Percentiles rank a stretch among this genome's conserved stretches.
Evolutionary conservation across 1,140 invertebrate genomes (phyloP).

Genomic region (Drosophila malerkotliana): DNA sequence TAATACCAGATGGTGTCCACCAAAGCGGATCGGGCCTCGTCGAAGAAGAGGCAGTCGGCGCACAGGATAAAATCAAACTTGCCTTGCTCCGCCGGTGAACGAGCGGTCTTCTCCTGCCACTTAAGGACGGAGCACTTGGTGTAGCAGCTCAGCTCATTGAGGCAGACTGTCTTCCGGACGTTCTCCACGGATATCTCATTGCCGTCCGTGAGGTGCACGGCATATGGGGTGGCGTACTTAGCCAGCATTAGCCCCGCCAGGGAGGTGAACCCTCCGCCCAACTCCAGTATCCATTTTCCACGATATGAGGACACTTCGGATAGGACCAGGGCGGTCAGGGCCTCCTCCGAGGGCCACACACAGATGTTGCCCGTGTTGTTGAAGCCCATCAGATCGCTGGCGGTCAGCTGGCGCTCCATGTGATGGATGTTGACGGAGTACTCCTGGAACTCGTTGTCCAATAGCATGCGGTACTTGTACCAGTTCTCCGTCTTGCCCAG

Average conservation of each 20-base stretch:
- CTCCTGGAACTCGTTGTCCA: conserved; percentile 74
- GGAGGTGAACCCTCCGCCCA: conserved; percentile 94
- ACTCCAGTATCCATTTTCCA: conserved; percentile 89
- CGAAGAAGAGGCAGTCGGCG: conserved; percentile 94
- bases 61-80: conserved; percentile 90
- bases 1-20: conserved; percentile 89
- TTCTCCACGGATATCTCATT: conserved; percentile 91
- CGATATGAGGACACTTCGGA: conserved; percentile 88
- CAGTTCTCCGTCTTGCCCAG: conserved; percentile 83
- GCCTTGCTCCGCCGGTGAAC: conserved; percentile 53
- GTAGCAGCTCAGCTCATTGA: conserved; percentile 86
- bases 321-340: conserved; percentile 90
- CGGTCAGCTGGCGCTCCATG: conserved; percentile 87
- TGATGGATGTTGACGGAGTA: conserved; percentile 86
- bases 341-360: conserved; percentile 95
- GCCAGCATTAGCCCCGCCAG: conserved; percentile 91
- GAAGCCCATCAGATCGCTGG: conserved; percentile 91
- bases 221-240: conserved; percentile 87
- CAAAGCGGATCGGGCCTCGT: conserved; percentile 89
- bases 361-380: conserved; percentile 97
- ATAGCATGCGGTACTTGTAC: conserved; percentile 85
- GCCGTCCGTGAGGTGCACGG: conserved; percentile 90
- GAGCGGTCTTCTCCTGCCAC: conserved; percentile 83
- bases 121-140: conserved; percentile 84
- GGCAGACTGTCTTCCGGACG: conserved; percentile 87